Percentiles rank a stretch among this genome's conserved stretches.
These are phyloP conservation scores for Scotopteryx bipunctaria DNA, from an alignment of 2,888 invertebrate genomes.

Conservation along the genomic window DNA sequence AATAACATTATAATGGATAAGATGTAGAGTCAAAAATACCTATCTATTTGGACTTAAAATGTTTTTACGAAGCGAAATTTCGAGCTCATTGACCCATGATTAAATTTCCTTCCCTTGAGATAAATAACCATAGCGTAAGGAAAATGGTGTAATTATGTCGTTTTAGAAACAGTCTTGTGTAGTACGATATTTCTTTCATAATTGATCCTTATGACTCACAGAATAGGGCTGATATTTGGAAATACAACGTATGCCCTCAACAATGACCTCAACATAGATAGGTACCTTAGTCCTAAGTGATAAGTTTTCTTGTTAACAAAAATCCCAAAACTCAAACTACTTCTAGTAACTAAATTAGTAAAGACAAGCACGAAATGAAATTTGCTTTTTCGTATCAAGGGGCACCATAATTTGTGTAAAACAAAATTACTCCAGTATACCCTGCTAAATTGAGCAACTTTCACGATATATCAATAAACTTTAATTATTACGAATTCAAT, in stretches of 20 bases:
- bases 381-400: neutral
- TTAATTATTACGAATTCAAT: slow-evolving; percentile 22
- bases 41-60: neutral
- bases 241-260: no score
- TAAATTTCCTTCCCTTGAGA: slow-evolving; percentile 17
- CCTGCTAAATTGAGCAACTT: slow-evolving; percentile 31
- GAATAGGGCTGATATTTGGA: no score
- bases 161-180: no score
- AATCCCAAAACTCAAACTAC: no score
- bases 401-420: slow-evolving; percentile 7
- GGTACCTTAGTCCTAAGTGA: no score
- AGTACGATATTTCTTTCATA: no score
- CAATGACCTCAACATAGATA: no score
- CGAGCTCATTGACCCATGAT: slow-evolving; percentile 15
- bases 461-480: slow-evolving; percentile 27
- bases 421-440: slow-evolving; percentile 26
- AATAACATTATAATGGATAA: neutral
- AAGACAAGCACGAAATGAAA: no score
- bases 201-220: no score
- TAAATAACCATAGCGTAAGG: slow-evolving; percentile 21
- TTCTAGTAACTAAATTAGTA: no score
- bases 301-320: no score
- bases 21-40: neutral
- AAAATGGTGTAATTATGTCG: slow-evolving; percentile 15
- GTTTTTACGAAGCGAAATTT: slow-evolving; percentile 4